Percentiles rank a stretch among this genome's conserved stretches.
These are phyloP conservation scores for Cranoglanis bouderius DNA, from an alignment of 2,113 vertebrate genomes.

Conservation along the genomic window DNA sequence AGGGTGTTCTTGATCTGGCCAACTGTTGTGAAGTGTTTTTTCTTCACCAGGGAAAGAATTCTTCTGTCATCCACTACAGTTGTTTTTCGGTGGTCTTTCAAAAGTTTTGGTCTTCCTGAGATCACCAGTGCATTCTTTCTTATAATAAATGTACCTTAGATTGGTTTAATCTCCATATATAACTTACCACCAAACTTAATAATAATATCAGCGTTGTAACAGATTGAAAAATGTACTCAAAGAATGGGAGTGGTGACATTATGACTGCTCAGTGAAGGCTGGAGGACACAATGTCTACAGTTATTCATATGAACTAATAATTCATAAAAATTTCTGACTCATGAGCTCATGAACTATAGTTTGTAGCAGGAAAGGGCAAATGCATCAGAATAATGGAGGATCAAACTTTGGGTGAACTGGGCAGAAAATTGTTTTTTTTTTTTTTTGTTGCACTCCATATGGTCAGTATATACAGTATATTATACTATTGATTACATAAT, in stretches of 20 bases:
- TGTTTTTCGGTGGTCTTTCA: not conserved
- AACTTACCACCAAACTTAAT: not conserved
- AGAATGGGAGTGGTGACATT: not conserved
- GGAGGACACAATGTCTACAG: not conserved
- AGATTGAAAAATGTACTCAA: not conserved
- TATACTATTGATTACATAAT: not conserved
- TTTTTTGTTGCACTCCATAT: not conserved
- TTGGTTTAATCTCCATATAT: not conserved
- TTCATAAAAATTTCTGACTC: not conserved
- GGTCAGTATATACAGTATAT: no score
- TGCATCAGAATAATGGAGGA: not conserved
- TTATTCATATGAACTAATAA: not conserved
- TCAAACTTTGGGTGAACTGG: not conserved
- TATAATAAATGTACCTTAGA: not conserved
- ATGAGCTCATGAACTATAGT: not conserved
- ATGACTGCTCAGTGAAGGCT: not conserved
- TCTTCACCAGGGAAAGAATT: not conserved
- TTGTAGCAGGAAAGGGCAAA: not conserved
- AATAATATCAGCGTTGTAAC: not conserved
- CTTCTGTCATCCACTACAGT: not conserved
- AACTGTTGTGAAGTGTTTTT: not conserved
- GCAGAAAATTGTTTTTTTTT: no score
- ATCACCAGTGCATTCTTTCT: not conserved
- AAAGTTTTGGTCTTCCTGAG: not conserved
- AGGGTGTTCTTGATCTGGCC: not conserved